phyloP scores from a whole-genome alignment of 2,888 invertebrate species.

The Tholera decimalis region DNA sequence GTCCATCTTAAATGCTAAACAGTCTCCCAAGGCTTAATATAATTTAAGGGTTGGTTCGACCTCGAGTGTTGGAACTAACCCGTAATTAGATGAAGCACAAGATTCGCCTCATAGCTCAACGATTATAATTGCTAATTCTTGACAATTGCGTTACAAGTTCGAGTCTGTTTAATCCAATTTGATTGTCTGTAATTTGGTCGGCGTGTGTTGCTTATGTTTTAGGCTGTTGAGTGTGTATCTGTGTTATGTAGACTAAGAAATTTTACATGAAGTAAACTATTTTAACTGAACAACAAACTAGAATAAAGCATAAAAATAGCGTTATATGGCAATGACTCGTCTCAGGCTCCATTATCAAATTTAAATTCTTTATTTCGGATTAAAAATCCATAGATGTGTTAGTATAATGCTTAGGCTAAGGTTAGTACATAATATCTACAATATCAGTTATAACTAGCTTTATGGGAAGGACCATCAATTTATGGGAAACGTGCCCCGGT shows the following conservation, averaged over 20 bases:
- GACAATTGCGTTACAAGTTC: slow-evolving; percentile 49
- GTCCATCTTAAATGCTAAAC: slow-evolving; percentile 45
- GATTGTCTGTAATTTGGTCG: slow-evolving; percentile 38
- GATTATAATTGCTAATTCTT: slow-evolving; percentile 58
- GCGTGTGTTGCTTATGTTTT: slow-evolving; percentile 28
- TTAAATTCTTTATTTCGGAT: too few species aligned
- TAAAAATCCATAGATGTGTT: too few species aligned
- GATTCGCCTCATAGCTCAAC: slow-evolving; percentile 45
- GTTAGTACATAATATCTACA: too few species aligned
- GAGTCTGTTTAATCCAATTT: slow-evolving; percentile 47
- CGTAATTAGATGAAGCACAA: slow-evolving; percentile 44
- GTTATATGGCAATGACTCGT: too few species aligned
- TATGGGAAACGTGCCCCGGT: too few species aligned
- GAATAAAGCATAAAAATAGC: too few species aligned
- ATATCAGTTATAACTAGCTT: too few species aligned
- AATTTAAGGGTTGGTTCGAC: slow-evolving; percentile 42
- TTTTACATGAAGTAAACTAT: neutral
- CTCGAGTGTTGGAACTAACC: slow-evolving; percentile 25
- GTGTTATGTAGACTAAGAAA: neutral
- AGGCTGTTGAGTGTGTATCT: slow-evolving; percentile 9
- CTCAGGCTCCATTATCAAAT: too few species aligned
- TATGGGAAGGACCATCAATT: too few species aligned
- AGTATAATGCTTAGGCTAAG: too few species aligned
- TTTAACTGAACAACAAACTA: too few species aligned
- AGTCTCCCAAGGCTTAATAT: slow-evolving; percentile 45